These are phyloP conservation scores for Channa maculata DNA, from an alignment of 2,113 vertebrate genomes.

Conservation along the genomic window DNA sequence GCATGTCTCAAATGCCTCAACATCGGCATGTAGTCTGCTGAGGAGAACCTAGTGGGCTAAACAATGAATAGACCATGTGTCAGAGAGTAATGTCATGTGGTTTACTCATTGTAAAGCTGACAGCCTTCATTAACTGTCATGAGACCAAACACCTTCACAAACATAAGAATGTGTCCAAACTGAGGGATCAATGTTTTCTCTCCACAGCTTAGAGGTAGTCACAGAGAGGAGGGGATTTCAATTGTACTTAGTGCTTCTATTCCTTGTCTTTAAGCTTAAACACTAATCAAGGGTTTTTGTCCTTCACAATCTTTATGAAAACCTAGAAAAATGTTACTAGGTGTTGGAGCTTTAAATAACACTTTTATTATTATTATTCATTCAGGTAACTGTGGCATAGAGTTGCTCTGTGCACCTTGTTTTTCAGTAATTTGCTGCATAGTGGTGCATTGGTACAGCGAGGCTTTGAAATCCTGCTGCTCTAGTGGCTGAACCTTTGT, in stretches of 20 bases:
- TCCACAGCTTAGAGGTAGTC: conserved; percentile 16
- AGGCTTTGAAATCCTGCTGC: conserved; percentile 49
- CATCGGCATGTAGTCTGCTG: no score
- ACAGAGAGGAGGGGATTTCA: conserved; percentile 11
- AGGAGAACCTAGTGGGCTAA: conserved; percentile 42
- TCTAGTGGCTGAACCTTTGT: conserved; percentile 35
- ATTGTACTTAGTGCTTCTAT: conserved; percentile 28
- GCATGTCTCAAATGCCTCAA: conserved; percentile 2
- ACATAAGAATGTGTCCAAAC: conserved; percentile 52
- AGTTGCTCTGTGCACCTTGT: conserved; percentile 8
- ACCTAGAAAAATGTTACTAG: conserved; percentile 17
- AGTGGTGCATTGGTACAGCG: conserved; percentile 1
- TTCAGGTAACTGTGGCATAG: conserved; percentile 18
- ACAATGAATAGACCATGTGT: conserved; percentile 24
- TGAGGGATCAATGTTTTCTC: conserved; percentile 64
- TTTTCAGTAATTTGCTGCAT: conserved; percentile 29
- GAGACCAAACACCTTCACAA: conserved; percentile 64
- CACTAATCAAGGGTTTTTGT: conserved; percentile 50
- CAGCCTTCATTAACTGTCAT: conserved; percentile 63
- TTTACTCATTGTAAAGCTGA: conserved; percentile 21
- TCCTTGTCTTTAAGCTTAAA: conserved; percentile 39
- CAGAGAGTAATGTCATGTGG: background rate
- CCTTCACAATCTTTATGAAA: conserved; percentile 41
- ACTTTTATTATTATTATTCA: background rate
- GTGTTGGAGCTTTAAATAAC: conserved; percentile 55